Evolutionary conservation across 2,113 vertebrate species (phyloP), one percentile per base, ranked within the genome.

Genomic region (Triplophysa siluroides): DNA sequence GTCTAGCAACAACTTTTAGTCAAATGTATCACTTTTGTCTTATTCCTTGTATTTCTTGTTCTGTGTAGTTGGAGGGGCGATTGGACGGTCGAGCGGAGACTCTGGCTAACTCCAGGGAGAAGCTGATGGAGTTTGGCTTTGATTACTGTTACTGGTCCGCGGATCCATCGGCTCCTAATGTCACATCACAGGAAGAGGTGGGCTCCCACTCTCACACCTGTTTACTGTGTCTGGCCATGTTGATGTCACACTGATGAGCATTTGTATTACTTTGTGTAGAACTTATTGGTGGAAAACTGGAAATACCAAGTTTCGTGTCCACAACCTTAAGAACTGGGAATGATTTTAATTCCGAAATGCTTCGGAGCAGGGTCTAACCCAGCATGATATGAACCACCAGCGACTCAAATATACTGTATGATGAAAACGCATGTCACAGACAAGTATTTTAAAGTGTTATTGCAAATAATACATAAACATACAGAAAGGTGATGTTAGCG

Each of bases 71-170:
- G 90, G 94, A 96, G 18, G 92, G 84, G 71, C 95, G 94, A 47
- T 50, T 87, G 8, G 91, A 92, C 12, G 89, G 88, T 16, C 64
- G 77, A 54, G 21, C 67, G 50, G 92, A 94, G 58, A 84, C 84
- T 14, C 87, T 88, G 3, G 93, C 93, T 38, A 95, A 96, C 85
- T 94, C 94, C 0, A 94, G 95, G 84, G 96, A 97, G 87, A 96
- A 94, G 88, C 81, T 94, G 63, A 86, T 94, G 78, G 95, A 96
- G 78, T 99, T 97, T 83, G 93, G 93, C 71, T 99, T 99, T 90
- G 98, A 99, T 90, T 98, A 97, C 85, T 98, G 96, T 91, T 99
- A 97, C 89, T 99, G 96, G 96, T 99, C 98, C 10, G 94, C 95
- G 83, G 93, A 97, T 89, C 91, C 95, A 0, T 93, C 94, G 71